These are phyloP conservation scores for Atherinomorus stipes DNA, from an alignment of 2,113 vertebrate genomes.

Conservation along the genomic window DNA sequence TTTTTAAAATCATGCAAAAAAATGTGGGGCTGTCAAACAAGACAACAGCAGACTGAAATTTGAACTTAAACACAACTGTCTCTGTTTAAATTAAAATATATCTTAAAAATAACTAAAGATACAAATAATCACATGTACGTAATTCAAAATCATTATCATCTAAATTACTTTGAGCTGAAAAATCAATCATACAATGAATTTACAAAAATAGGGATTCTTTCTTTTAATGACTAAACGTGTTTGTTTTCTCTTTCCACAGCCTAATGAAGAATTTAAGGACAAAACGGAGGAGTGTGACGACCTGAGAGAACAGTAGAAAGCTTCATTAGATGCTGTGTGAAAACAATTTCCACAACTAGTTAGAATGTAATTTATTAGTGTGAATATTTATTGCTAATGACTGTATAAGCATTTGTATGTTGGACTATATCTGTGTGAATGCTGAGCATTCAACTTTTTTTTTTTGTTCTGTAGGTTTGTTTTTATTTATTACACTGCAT, in stretches of 20 bases:
- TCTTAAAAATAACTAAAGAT: neutral
- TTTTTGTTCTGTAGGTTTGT: slow-evolving; percentile 40
- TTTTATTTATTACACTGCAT: slow-evolving; percentile 76
- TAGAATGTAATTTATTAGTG: slow-evolving; percentile 79
- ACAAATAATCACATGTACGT: no score
- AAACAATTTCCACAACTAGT: slow-evolving; percentile 25
- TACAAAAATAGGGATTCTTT: neutral
- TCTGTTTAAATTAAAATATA: no score
- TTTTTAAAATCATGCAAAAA: no score
- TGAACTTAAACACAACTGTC: no score
- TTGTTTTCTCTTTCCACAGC: slow-evolving; percentile 41
- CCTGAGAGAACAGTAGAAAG: slow-evolving; percentile 15
- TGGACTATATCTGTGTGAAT: slow-evolving; percentile 41
- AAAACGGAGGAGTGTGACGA: slow-evolving; percentile 12
- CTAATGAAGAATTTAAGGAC: slow-evolving; percentile 5
- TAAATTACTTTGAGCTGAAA: no score
- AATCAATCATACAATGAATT: neutral
- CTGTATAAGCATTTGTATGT: slow-evolving; percentile 46
- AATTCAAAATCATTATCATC: no score
- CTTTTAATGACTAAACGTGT: neutral
- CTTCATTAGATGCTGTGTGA: slow-evolving; percentile 57
- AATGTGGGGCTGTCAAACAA: no score
- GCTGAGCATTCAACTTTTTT: slow-evolving; percentile 57
- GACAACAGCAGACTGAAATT: no score
- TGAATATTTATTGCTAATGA: slow-evolving; percentile 75